Percentiles rank a stretch among this genome's conserved stretches.
Evolutionary conservation across 2,888 invertebrate genomes (phyloP).

Genomic region (Latrodectus hesperus): DNA sequence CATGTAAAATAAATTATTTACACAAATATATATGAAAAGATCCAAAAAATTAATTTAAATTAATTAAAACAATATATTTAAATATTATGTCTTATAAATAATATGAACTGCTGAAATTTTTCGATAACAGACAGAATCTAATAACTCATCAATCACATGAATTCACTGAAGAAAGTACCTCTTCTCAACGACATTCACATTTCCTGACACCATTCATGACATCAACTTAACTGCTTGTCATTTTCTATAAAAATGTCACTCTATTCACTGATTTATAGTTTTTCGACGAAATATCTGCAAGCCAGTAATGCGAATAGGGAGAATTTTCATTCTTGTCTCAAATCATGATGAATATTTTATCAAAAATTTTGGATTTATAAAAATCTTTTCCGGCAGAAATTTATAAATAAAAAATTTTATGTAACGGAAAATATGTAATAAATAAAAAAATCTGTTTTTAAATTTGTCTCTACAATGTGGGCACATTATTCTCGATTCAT

Average conservation of each 20-base stretch:
- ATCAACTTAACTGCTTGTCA: neutral
- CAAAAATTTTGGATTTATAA: too few species aligned
- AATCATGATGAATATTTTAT: neutral
- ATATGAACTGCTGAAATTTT: neutral
- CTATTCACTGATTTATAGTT: slow-evolving; percentile 25
- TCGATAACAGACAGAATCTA: slow-evolving; percentile 22
- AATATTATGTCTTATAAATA: neutral
- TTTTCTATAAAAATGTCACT: slow-evolving; percentile 15
- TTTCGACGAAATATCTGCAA: slow-evolving; percentile 21
- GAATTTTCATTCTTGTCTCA: neutral
- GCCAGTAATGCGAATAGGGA: slow-evolving; percentile 20
- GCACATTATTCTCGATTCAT: too few species aligned
- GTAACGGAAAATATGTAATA: too few species aligned
- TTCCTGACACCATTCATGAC: slow-evolving; percentile 16
- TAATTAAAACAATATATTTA: too few species aligned
- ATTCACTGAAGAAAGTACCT: slow-evolving; percentile 9
- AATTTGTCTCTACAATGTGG: too few species aligned
- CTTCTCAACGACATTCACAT: neutral
- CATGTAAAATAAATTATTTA: too few species aligned
- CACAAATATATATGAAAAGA: too few species aligned
- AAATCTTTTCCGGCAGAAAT: too few species aligned
- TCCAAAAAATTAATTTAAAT: too few species aligned
- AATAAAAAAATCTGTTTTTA: too few species aligned
- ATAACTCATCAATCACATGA: slow-evolving; percentile 30
- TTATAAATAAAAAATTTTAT: too few species aligned